phyloP scores from a whole-genome alignment of 2,113 vertebrate species.

The Petromus typicus region DNA sequence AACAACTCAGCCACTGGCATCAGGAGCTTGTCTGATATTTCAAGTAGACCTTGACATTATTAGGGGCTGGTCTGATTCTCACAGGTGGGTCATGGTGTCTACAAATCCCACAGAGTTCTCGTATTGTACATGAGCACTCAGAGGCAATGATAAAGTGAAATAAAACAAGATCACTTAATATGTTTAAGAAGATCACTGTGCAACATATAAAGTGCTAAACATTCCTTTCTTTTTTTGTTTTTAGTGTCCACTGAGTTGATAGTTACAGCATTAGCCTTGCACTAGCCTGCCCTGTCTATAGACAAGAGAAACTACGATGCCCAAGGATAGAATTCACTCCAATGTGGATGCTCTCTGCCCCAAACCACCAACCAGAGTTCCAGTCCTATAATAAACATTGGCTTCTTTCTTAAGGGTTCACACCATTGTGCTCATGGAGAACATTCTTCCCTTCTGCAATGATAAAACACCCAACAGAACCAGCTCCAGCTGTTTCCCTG shows the following conservation, averaged over 20 bases:
- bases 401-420: not conserved
- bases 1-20: not conserved
- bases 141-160: not conserved
- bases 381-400: not conserved
- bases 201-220: not conserved
- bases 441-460: rapidly evolving
- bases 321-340: not conserved
- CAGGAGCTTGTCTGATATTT: not conserved
- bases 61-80: not conserved
- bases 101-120: not conserved
- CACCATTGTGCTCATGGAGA: rapidly evolving
- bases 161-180: not conserved
- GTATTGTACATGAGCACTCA: not conserved
- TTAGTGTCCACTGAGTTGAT: not conserved
- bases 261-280: not conserved
- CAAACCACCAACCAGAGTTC: not conserved
- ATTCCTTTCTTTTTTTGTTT: not conserved
- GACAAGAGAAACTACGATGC: not conserved
- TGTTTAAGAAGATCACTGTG: not conserved
- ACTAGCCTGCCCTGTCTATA: not conserved
- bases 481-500: not conserved
- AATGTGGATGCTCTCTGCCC: not conserved
- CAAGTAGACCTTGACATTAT: not conserved
- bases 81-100: not conserved
- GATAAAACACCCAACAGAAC: not conserved